phyloP scores from a whole-genome alignment of 2,888 invertebrate species.

The Thysanoteuthis rhombus region DNA sequence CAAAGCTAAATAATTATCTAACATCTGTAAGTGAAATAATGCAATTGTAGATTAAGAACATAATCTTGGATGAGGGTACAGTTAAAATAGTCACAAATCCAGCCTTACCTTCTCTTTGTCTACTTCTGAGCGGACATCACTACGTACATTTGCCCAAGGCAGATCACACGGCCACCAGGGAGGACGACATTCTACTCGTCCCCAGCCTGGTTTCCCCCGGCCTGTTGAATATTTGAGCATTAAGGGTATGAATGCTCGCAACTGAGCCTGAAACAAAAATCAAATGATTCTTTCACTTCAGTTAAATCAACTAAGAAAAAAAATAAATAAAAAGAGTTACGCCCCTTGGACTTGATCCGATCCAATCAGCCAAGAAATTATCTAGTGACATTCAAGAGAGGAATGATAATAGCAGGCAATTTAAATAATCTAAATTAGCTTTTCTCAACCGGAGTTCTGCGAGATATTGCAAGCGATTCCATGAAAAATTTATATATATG shows the following conservation, averaged over 20 bases:
- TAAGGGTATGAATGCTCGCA: conserved; percentile 93
- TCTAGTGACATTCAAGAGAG: too few species aligned
- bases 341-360: too few species aligned
- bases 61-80: too few species aligned
- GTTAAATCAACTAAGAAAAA: not conserved
- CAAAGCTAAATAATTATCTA: too few species aligned
- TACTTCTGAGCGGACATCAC: conserved; percentile 94
- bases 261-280: conserved; percentile 76
- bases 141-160: conserved; percentile 97
- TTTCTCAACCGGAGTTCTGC: too few species aligned
- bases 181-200: conserved; percentile 91
- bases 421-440: too few species aligned
- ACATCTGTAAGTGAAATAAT: too few species aligned
- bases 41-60: too few species aligned
- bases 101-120: conserved; percentile 79
- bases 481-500: too few species aligned
- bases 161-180: conserved; percentile 98
- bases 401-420: not conserved
- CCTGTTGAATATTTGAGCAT: conserved; percentile 97
- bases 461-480: too few species aligned
- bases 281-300: not conserved
- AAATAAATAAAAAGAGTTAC: too few species aligned
- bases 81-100: not conserved
- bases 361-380: too few species aligned
- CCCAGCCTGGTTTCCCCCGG: conserved; percentile 97